A percentile compares a stretch with the other conserved stretches of the same genome.
phyloP scores from a whole-genome alignment of 2,888 invertebrate genomes.

The Drosophila sordidula region DNA sequence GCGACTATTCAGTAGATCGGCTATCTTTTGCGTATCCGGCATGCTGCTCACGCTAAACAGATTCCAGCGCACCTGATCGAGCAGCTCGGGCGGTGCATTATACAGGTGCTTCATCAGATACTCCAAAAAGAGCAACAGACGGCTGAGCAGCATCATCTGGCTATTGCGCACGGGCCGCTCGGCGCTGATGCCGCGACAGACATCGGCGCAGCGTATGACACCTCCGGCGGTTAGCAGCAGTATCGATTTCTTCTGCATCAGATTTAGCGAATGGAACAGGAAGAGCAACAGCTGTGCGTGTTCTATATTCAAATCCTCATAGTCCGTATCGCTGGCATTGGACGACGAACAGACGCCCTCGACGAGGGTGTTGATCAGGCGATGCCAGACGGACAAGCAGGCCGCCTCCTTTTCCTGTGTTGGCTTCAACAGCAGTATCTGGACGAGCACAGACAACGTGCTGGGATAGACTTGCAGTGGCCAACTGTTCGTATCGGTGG shows the following conservation, averaged over 20 bases:
- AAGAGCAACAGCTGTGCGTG: slow-evolving; percentile 97
- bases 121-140: slow-evolving; percentile 94
- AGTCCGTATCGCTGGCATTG: slow-evolving; percentile 81
- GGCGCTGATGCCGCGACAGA: slow-evolving; percentile 86
- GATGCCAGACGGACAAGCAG: slow-evolving; percentile 96
- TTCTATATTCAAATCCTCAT: slow-evolving; percentile 95
- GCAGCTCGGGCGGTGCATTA: slow-evolving; percentile 93
- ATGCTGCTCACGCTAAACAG: slow-evolving; percentile 88
- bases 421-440: slow-evolving; percentile 92
- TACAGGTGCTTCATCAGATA: slow-evolving; percentile 98
- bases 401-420: slow-evolving; percentile 95
- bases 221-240: slow-evolving; percentile 93
- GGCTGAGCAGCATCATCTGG: slow-evolving; percentile 93
- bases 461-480: slow-evolving; percentile 92
- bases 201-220: slow-evolving; percentile 89
- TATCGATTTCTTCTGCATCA: slow-evolving; percentile 98
- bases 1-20: slow-evolving; percentile 85
- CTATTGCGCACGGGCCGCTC: slow-evolving; percentile 85
- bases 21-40: slow-evolving; percentile 86
- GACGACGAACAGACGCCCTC: slow-evolving; percentile 89
- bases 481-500: slow-evolving; percentile 89
- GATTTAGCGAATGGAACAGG: slow-evolving; percentile 96
- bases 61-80: slow-evolving; percentile 96
- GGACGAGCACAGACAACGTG: slow-evolving; percentile 92
- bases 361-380: slow-evolving; percentile 94